Base-by-base conservation (phyloP, 2,888 invertebrate genomes). In the Lithophane leautieri region DNA sequence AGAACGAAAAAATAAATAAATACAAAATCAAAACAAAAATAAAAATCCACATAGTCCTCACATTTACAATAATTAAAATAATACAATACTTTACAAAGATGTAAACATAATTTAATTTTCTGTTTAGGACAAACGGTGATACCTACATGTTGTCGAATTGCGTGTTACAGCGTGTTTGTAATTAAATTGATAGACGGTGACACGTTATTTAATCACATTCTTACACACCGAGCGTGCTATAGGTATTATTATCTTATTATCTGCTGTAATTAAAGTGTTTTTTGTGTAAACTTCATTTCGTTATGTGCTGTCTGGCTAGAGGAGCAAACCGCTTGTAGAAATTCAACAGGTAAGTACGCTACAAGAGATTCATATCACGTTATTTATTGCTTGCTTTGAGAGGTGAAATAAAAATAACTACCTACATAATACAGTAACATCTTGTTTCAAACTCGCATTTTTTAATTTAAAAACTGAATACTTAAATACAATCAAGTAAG, bases 121-220 rank as follows among this genome's bases (percentile, higher is more conserved):
- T 76, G 16, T 40, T n/a, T n/a, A 9, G 3, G 19, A 28, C 14
- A 42, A 42, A 52, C 60, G 50, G 22, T 47, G 62, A 50, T 9
- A 70, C 52, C n/a, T 40, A 34, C 12, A n/a, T 40, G 22, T 65
- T 58, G 22, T 52, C 56, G 25, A 73, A 58, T 80, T 54, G 74
- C 75, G 75, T 74, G 69, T 56, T n/a, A 50, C 47, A 16, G 19
- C 28, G 40, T 66, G 50, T 52, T 52, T 44, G 16, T 42, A 42
- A 56, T 65, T 52, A 14, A 50, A 42, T 63, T 58, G 25, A 40
- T 28, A 52, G n/a, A 50, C 12, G n/a, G 42, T 16, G 52, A 56
- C 73, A 44, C 19, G 54, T 44, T 78, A 72, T 52, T 72, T 7
- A 58, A 58, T n/a, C 25, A 72, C 80, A 40, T 72, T 79, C 50